Percentiles rank a stretch among this genome's conserved stretches.
Conservation (phyloP, 2,113 vertebrate genomes). For the Sphyrna mokarran region DNA sequence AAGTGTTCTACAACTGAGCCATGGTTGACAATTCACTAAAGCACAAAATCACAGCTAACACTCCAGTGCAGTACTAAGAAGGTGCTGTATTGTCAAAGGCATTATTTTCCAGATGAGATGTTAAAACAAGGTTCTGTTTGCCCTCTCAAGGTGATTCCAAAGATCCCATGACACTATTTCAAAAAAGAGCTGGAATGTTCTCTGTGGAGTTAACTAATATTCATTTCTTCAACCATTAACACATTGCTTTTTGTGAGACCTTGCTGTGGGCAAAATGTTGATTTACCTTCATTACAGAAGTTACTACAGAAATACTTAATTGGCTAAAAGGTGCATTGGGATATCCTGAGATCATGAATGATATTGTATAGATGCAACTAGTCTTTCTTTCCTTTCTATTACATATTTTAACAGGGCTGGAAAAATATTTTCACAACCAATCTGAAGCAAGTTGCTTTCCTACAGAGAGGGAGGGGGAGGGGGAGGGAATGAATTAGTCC, state of each 20-base stretch:
- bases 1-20: not conserved
- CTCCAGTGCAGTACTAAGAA: not conserved
- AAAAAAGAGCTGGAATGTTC: not conserved
- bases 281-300: not conserved
- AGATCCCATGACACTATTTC: not conserved
- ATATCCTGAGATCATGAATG: not conserved
- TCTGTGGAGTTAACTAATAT: not conserved
- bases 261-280: not conserved
- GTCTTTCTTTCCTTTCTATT: not conserved
- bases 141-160: not conserved
- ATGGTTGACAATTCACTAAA: not conserved
- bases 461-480: not conserved
- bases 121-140: not conserved
- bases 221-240: not conserved
- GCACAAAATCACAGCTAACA: not conserved
- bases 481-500: no score
- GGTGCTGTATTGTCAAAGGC: not conserved
- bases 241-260: not conserved
- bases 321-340: not conserved
- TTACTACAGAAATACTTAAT: not conserved
- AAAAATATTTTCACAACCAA: not conserved
- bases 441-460: not conserved
- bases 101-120: not conserved
- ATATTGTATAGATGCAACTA: not conserved
- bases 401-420: not conserved